These are phyloP conservation scores for Gonatopus flavifemur DNA, from an alignment of 1,140 invertebrate genomes.

Conservation along the genomic window DNA sequence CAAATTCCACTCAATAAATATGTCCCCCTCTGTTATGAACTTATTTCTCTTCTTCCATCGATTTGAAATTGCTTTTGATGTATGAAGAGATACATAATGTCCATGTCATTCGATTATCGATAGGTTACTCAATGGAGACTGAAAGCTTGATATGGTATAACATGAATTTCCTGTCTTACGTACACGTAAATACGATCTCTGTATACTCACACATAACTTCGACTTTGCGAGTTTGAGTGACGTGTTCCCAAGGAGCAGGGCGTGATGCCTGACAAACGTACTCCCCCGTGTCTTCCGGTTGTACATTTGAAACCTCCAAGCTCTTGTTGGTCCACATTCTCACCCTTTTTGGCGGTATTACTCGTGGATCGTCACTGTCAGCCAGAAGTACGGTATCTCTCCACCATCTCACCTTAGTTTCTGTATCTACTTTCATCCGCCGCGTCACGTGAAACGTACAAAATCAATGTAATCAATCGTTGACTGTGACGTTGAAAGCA, in stretches of 20 bases:
- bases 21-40: too few relatives aligned
- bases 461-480: not conserved
- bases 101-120: too few relatives aligned
- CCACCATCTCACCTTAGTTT: conserved; percentile 61
- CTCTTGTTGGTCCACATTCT: conserved; percentile 71
- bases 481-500: too few relatives aligned
- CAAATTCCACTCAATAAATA: too few relatives aligned
- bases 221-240: conserved; percentile 71
- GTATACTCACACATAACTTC: conserved; percentile 73
- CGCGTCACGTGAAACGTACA: not conserved
- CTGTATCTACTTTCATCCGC: conserved; percentile 1
- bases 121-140: too few relatives aligned
- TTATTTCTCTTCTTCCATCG: too few relatives aligned
- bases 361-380: conserved; percentile 62
- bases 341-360: conserved; percentile 59
- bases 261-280: conserved; percentile 72
- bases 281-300: conserved; percentile 68
- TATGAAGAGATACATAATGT: too few relatives aligned
- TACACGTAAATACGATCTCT: not conserved
- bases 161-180: too few relatives aligned
- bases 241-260: conserved; percentile 61
- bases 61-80: too few relatives aligned
- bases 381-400: conserved; percentile 63
- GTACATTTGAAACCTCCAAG: conserved; percentile 65
- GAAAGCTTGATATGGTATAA: too few relatives aligned